phyloP scores from a whole-genome alignment of 2,888 invertebrate species.

The Augochlorella aurata region DNA sequence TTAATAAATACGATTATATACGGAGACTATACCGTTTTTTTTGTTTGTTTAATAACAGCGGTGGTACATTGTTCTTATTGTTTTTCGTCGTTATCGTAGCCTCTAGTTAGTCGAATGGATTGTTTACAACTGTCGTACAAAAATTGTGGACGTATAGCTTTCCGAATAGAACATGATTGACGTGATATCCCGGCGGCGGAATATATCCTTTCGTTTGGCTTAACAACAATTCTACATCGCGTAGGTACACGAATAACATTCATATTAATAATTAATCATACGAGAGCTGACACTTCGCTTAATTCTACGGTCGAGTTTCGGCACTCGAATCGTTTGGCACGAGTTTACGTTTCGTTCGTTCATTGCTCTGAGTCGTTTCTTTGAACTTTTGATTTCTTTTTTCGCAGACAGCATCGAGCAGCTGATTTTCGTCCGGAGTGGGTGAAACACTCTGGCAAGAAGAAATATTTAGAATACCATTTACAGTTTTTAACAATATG shows the following conservation, averaged over 20 bases:
- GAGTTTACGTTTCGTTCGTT: constrained; percentile 44
- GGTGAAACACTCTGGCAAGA: too few species aligned
- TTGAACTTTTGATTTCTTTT: constrained; percentile 54
- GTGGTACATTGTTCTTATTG: constrained; percentile 59
- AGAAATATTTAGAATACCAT: too few species aligned
- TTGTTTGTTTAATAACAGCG: constrained; percentile 22
- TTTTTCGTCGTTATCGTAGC: constrained; percentile 50
- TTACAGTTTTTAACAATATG: too few species aligned
- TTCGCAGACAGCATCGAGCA: constrained; percentile 14
- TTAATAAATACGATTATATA: constrained; percentile 38
- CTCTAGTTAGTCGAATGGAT: constrained; percentile 37
- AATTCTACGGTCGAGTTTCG: constrained; percentile 50
- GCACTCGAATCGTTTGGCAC: constrained; percentile 62
- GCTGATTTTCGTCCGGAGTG: constrained; percentile 15
- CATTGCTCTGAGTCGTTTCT: constrained; percentile 43
- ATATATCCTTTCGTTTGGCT: background rate
- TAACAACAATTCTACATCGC: constrained; percentile 45
- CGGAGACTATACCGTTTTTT: constrained; percentile 38
- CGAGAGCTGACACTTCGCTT: constrained; percentile 36
- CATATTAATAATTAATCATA: constrained; percentile 21
- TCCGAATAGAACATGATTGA: constrained; percentile 68
- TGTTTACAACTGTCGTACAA: constrained; percentile 62
- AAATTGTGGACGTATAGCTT: constrained; percentile 73
- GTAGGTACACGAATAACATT: constrained; percentile 37
- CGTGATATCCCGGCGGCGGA: constrained; percentile 28